Percentiles rank a stretch among this genome's conserved stretches.
These are phyloP conservation scores for Merluccius polli DNA, from an alignment of 2,797 vertebrate species.

Conservation along the genomic window DNA sequence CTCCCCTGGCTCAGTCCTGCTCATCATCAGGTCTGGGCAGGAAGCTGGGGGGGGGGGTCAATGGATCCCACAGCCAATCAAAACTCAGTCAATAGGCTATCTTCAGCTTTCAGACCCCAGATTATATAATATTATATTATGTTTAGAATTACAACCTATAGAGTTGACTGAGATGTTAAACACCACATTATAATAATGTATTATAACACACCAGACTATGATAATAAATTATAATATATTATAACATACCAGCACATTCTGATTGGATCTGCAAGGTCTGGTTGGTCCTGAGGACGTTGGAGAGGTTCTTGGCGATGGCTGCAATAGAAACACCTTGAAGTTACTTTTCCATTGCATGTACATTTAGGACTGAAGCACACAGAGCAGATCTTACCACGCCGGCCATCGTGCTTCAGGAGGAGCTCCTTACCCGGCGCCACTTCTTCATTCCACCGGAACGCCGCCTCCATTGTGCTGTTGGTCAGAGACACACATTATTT, in stretches of 20 bases:
- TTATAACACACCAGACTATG: no score
- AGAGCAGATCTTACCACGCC: constrained; percentile 43
- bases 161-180: no score
- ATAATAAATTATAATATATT: no score
- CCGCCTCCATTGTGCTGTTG: constrained; percentile 68
- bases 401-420: constrained; percentile 44
- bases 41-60: constrained; percentile 62
- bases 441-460: constrained; percentile 62
- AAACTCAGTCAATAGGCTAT: no score
- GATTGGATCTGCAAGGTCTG: constrained; percentile 65
- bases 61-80: no score
- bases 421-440: constrained; percentile 53
- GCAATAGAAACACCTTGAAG: constrained; percentile 12
- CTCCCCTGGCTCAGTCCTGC: constrained; percentile 63
- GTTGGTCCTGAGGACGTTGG: constrained; percentile 59
- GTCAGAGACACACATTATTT: constrained; percentile 33
- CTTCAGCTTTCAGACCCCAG: no score
- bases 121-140: no score
- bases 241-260: constrained; percentile 65
- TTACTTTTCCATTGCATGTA: background rate
- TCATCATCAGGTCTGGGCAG: constrained; percentile 75
- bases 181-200: no score
- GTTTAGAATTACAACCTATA: no score
- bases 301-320: constrained; percentile 64
- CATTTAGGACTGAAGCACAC: background rate